phyloP scores from a whole-genome alignment of 2,888 invertebrate species.

The Cantharis lateralis region DNA sequence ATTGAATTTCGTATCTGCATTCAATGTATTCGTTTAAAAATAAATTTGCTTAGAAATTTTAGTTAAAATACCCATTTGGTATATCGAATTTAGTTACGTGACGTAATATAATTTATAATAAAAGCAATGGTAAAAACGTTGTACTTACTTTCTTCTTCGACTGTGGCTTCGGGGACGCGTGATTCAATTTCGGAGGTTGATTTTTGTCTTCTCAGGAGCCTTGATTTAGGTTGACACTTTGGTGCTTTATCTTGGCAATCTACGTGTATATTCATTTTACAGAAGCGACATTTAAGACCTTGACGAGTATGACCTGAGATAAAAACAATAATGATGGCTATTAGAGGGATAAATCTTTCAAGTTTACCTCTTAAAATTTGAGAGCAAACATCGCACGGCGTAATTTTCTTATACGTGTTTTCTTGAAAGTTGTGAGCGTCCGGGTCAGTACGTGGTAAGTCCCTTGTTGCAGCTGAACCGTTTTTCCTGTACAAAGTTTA shows the following conservation, averaged over 20 bases:
- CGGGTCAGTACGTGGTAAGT: constrained; percentile 64
- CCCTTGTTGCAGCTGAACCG: constrained; percentile 66
- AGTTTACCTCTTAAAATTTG: constrained; percentile 84
- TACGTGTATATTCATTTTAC: constrained; percentile 89
- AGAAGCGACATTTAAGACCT: constrained; percentile 86
- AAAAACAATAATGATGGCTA: not conserved
- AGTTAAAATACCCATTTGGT: constrained; percentile 1
- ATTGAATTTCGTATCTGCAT: not conserved
- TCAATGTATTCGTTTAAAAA: not conserved
- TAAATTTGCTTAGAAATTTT: not conserved
- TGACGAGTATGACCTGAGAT: constrained; percentile 84
- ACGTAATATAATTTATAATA: not conserved
- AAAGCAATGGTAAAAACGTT: constrained; percentile 23
- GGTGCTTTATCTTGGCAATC: constrained; percentile 85
- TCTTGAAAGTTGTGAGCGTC: constrained; percentile 89
- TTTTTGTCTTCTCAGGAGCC: constrained; percentile 83
- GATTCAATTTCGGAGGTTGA: constrained; percentile 85
- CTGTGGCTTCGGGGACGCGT: constrained; percentile 66
- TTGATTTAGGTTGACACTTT: constrained; percentile 84
- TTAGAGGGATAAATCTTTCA: not conserved
- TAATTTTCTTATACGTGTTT: constrained; percentile 94
- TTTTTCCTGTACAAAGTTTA: constrained; percentile 66
- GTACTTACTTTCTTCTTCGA: constrained; percentile 82
- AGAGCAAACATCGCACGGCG: constrained; percentile 91
- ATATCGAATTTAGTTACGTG: constrained; percentile 12